Conservation (phyloP, 2,113 vertebrate genomes). For the Corythornis cristatus region DNA sequence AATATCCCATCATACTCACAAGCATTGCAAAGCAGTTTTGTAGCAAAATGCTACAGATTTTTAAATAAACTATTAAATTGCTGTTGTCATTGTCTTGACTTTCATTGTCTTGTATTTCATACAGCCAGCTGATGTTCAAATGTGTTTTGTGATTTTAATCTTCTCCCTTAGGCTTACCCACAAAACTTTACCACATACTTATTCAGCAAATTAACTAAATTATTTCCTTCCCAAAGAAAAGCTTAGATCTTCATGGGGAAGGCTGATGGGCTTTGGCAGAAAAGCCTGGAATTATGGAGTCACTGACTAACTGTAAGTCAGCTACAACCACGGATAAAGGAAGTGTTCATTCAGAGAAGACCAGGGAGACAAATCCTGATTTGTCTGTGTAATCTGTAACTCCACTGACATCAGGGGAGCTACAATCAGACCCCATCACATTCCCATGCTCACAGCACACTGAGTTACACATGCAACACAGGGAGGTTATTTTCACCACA, state of each 20-base stretch:
- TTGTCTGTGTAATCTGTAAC: not conserved
- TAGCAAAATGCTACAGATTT: not conserved
- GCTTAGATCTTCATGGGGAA: constrained; percentile 54
- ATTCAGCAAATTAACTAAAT: constrained; percentile 68
- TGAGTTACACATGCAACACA: not conserved
- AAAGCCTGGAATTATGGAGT: constrained; percentile 48
- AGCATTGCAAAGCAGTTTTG: not conserved
- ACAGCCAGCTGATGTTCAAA: constrained; percentile 30
- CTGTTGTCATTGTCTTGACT: constrained; percentile 26
- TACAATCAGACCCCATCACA: not conserved
- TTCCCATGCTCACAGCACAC: not conserved
- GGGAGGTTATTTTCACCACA: not conserved
- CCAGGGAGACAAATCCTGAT: not conserved
- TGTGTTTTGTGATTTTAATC: constrained; percentile 52
- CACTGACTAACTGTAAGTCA: constrained; percentile 39
- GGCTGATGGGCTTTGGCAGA: constrained; percentile 46
- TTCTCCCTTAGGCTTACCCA: constrained; percentile 62
- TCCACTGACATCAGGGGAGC: not conserved
- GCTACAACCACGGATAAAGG: not conserved
- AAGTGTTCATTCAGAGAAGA: not conserved
- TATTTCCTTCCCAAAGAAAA: constrained; percentile 57
- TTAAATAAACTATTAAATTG: constrained; percentile 24
- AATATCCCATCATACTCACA: not conserved
- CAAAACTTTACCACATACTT: constrained; percentile 58
- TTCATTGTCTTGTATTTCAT: constrained; percentile 37